Base-by-base conservation (phyloP, 1,140 invertebrate genomes). In the Calycopis cecrops region DNA sequence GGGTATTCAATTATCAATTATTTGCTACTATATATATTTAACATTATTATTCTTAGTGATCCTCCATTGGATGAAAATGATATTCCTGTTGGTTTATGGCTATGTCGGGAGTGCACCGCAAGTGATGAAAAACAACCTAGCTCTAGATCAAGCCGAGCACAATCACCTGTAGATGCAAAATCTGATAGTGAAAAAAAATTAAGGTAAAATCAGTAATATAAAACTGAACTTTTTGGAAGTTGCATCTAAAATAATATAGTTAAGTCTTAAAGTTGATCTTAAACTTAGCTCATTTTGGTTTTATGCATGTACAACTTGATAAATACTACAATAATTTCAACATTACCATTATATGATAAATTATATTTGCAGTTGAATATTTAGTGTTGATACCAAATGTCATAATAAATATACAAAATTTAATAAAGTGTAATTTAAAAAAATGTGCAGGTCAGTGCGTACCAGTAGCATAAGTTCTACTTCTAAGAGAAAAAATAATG, bases 61-160 rank as follows among this genome's bases (percentile, higher is more conserved):
- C 97, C 96, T 11, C 96, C 97, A 3, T 79, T 98, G 38, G 93
- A 94, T 60, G 94, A 95, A 71, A 91, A 93, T 59, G 95, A 97
- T 81, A 94, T 98, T 63, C 96, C 96, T n/a, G 89, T 91, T 65
- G 96, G 96, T 0, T 92, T 96, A 79, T 98, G 96, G 96, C 82
- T 97, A 56, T 98, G 97, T 73, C 93, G 95, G 62, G 91, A 92
- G 60, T 98, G 96, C 73, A 88, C 87, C 12, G 79, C 67, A 1
- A 82, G 88, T 82, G 67, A 83, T 63, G 88, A 89, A 35, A 72
- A 76, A 55, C 69, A 72, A 1, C 47, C 71, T 0, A 76, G 73
- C 54, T 61, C 76, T 6, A 61, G 77, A 1, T 71, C 75, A 37
- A 82, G 75, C 56, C 63, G 85, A 10, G 76, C 84, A 3, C 75